Evolutionary conservation across 2,113 vertebrate species (phyloP), one percentile per base, ranked within the genome.

Genomic region (Marcusenius ussheri): DNA sequence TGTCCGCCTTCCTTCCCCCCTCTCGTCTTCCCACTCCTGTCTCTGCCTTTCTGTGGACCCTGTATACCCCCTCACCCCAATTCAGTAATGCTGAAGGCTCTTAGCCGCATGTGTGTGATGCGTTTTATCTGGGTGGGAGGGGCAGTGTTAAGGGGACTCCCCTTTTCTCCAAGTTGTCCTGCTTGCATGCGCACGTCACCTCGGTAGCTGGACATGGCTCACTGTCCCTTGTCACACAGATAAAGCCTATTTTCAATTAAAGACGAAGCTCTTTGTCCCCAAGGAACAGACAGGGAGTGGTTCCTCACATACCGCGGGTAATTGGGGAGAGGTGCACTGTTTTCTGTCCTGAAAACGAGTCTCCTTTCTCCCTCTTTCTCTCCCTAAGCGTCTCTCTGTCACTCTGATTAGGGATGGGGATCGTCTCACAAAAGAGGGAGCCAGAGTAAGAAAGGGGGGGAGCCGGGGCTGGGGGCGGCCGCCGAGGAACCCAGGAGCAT

Each of bases 321-420:
- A 88, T 45, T 45, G 87, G 56, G 51, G 87, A 62, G 87, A 88
- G 53, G 35, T 62, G 15, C 56, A 46, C 51, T 45, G 53, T 88
- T 66, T 66, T 88, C 87, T 66, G 6, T 45, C 11, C 85, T 27
- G n/a, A 87, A 56, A 87, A 51, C 1, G 50, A 87, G 85, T 39
- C 85, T 21, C 53, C 80, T 90, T 88, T 90, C 39, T 83, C 70
- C 19, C 70, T 45, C 89, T 89, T 89, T 89, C 89, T 89, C 39
- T 85, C 56, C 35, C 89, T 9, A 51, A 89, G 89, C 89, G 89
- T 89, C 89, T 89, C 77, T 89, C 89, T 89, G 89, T 85, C 89
- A 89, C 80, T 89, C 80, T 85, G 89, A 89, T 89, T 89, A 89
- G 89, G 50, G 77, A 89, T 84, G 89, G 89, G 89, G 89, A 85